Percentiles rank a stretch among this genome's conserved stretches.
Conservation (phyloP, 2,888 invertebrate genomes). For the Dioctria rufipes region DNA sequence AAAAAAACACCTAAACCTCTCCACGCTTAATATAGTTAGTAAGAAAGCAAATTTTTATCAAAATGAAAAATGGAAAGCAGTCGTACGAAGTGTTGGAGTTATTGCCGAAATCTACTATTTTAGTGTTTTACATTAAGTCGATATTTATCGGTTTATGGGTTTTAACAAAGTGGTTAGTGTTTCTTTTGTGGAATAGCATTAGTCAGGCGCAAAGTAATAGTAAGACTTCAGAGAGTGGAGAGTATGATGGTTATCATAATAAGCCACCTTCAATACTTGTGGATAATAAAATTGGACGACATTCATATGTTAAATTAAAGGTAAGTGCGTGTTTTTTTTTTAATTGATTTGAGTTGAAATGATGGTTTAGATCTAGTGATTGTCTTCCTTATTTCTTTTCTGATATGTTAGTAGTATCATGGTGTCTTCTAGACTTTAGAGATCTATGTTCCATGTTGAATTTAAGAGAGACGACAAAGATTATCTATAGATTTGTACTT, state of each 20-base stretch:
- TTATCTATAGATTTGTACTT: too few relatives aligned
- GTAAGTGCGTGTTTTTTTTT: conserved; percentile 68
- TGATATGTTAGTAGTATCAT: too few relatives aligned
- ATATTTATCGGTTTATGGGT: conserved; percentile 49
- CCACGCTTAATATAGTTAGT: too few relatives aligned
- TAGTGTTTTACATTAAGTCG: conserved; percentile 38
- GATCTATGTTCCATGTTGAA: too few relatives aligned
- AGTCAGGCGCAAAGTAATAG: conserved; percentile 48
- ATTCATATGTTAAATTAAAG: conserved; percentile 78
- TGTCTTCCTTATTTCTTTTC: too few relatives aligned
- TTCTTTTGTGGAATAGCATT: conserved; percentile 57
- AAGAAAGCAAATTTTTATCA: background rate
- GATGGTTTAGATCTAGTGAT: too few relatives aligned
- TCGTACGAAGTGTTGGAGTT: conserved; percentile 34
- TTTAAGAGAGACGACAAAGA: too few relatives aligned
- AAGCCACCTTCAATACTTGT: conserved; percentile 76
- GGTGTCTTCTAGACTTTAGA: too few relatives aligned
- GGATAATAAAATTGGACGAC: conserved; percentile 75
- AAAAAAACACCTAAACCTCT: background rate
- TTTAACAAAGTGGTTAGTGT: conserved; percentile 47
- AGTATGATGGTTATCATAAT: conserved; percentile 68
- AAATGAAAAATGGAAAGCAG: conserved; percentile 43
- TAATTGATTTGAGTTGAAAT: too few relatives aligned
- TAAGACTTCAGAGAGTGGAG: conserved; percentile 11
- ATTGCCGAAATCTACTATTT: conserved; percentile 44